phyloP scores from a whole-genome alignment of 2,797 vertebrate genomes.

The Coregonus suidteri region DNA sequence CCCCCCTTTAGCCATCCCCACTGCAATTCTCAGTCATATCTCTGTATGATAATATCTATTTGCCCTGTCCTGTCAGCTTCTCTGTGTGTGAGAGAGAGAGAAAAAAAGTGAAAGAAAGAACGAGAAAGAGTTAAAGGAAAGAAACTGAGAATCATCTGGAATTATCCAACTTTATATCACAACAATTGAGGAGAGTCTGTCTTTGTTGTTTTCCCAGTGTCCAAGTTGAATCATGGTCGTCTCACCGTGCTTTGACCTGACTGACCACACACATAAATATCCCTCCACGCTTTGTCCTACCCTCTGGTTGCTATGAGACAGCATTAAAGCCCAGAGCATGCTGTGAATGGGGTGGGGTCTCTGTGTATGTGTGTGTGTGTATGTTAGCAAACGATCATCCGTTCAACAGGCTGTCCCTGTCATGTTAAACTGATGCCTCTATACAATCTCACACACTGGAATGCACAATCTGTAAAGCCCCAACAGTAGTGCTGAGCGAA shows the following conservation, averaged over 20 bases:
- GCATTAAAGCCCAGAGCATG: conserved; percentile 56
- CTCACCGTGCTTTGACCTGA: conserved; percentile 43
- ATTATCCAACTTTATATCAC: conserved; percentile 31
- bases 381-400: conserved; percentile 61
- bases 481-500: too few relatives aligned
- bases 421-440: conserved; percentile 57
- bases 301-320: conserved; percentile 73
- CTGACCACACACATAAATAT: conserved; percentile 65
- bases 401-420: conserved; percentile 72
- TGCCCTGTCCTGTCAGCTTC: background rate
- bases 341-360: conserved; percentile 64
- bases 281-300: conserved; percentile 54
- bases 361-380: conserved; percentile 38
- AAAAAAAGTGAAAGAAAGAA: conserved; percentile 25
- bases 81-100: background rate
- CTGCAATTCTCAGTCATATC: conserved; percentile 67
- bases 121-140: conserved; percentile 19
- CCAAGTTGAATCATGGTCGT: conserved; percentile 24
- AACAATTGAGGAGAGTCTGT: conserved; percentile 8
- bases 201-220: conserved; percentile 25
- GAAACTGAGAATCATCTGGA: background rate
- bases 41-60: conserved; percentile 55
- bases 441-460: conserved; percentile 58
- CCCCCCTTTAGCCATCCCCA: conserved; percentile 32
- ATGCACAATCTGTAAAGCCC: conserved; percentile 52